Evolutionary conservation across 2,888 invertebrate genomes (phyloP).

Genomic region (Tiphia femorata): DNA sequence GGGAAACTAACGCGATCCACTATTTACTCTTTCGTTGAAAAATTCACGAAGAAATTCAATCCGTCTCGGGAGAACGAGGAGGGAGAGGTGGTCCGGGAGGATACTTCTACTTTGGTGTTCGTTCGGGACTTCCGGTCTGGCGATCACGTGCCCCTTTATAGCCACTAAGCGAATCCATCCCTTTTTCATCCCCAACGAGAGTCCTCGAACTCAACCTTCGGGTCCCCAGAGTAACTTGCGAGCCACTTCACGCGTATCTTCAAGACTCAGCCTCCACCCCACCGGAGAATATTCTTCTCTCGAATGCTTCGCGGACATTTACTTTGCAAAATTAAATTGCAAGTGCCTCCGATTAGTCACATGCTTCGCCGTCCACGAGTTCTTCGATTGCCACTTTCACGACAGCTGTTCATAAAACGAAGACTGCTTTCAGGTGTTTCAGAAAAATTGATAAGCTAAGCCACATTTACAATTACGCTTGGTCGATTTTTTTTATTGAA

Average conservation of each 20-base stretch:
- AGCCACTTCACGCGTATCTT: neutral
- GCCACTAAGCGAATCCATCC: conserved; percentile 1
- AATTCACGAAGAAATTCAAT: too few relatives aligned
- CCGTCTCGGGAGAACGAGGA: too few relatives aligned
- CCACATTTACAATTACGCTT: too few relatives aligned
- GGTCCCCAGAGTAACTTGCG: neutral
- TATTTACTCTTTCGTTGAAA: too few relatives aligned
- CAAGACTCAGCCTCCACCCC: neutral
- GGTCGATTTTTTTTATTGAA: too few relatives aligned
- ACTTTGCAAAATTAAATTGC: neutral
- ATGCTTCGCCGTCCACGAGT: neutral
- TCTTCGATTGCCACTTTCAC: neutral
- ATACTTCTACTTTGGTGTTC: too few relatives aligned
- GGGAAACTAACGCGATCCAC: too few relatives aligned
- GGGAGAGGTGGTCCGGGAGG: too few relatives aligned
- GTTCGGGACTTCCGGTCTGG: neutral
- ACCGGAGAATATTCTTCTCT: too few relatives aligned
- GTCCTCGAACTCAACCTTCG: neutral
- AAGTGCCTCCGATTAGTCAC: neutral
- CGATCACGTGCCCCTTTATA: conserved; percentile 1
- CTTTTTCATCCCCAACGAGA: neutral
- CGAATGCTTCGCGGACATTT: neutral
- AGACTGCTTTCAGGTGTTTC: too few relatives aligned
- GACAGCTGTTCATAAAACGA: too few relatives aligned
- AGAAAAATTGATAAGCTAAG: too few relatives aligned